A percentile compares a stretch with the other conserved stretches of the same genome.
These are phyloP conservation scores for Drosophila sproati DNA, from an alignment of 1,140 invertebrate genomes.

Conservation along the genomic window DNA sequence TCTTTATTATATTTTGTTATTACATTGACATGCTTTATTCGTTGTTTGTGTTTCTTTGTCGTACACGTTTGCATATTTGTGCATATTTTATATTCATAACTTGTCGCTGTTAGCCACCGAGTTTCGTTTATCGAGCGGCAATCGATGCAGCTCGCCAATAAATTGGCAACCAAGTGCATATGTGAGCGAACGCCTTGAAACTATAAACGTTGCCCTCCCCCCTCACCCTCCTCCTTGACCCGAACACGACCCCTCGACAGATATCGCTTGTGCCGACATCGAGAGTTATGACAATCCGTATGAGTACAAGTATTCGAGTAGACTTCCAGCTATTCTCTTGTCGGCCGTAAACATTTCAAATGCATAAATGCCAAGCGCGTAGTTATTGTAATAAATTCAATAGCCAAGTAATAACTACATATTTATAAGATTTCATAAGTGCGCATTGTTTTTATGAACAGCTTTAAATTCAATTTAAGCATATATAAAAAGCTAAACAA, in stretches of 20 bases:
- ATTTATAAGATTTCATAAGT: slow-evolving; percentile 34
- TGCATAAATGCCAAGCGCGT: slow-evolving; percentile 46
- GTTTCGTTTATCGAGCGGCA: slow-evolving; percentile 69
- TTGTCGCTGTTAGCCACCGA: slow-evolving; percentile 60
- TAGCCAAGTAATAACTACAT: slow-evolving; percentile 33
- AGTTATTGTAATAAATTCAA: slow-evolving; percentile 42
- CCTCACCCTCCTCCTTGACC: too few species aligned
- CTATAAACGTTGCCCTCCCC: slow-evolving; percentile 7
- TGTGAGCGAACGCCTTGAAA: slow-evolving; percentile 66
- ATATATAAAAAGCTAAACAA: too few species aligned
- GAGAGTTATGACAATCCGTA: slow-evolving; percentile 78
- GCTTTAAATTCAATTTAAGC: neutral
- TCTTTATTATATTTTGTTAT: slow-evolving; percentile 75
- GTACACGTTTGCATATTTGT: slow-evolving; percentile 69
- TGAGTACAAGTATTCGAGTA: slow-evolving; percentile 12
- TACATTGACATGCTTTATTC: slow-evolving; percentile 79
- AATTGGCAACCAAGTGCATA: slow-evolving; percentile 69
- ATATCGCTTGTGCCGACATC: slow-evolving; percentile 23
- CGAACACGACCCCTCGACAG: neutral
- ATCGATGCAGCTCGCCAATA: slow-evolving; percentile 75
- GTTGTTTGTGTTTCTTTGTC: slow-evolving; percentile 36
- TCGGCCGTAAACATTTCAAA: slow-evolving; percentile 29
- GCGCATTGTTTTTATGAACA: slow-evolving; percentile 21
- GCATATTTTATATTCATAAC: slow-evolving; percentile 83
- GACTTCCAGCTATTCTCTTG: slow-evolving; percentile 28